phyloP scores from a whole-genome alignment of 2,797 vertebrate species.

The Paratrypauchen microcephalus region DNA sequence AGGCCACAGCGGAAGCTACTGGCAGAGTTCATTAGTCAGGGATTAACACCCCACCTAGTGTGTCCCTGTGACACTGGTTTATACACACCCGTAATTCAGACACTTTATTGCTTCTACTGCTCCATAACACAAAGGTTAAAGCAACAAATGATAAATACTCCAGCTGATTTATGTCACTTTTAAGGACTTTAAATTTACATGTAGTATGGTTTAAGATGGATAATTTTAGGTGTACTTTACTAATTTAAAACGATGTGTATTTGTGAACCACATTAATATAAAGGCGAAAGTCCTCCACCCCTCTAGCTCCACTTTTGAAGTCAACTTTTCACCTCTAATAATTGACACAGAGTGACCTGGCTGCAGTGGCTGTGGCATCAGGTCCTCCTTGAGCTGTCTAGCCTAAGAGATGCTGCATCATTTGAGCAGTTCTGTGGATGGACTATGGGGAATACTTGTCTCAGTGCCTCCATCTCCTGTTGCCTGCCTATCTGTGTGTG shows the following conservation, averaged over 20 bases:
- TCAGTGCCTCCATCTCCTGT: conserved; percentile 28
- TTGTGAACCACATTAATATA: not conserved
- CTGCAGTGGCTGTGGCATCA: conserved; percentile 56
- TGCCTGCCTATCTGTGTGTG: conserved; percentile 27
- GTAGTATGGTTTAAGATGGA: not conserved
- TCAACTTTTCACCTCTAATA: conserved; percentile 56
- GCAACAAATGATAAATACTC: not conserved
- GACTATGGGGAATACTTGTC: conserved; percentile 66
- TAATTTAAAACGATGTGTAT: not conserved
- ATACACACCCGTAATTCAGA: conserved; percentile 60
- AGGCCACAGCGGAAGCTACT: conserved; percentile 58
- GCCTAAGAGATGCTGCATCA: conserved; percentile 54
- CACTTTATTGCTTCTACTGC: conserved; percentile 34
- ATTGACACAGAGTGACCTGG: conserved; percentile 49
- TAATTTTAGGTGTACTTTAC: not conserved
- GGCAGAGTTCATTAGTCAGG: conserved; percentile 79
- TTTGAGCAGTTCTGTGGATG: conserved; percentile 63
- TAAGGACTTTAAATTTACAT: not conserved
- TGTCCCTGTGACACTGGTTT: conserved; percentile 64
- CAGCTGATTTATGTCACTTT: not conserved
- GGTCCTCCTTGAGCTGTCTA: conserved; percentile 51
- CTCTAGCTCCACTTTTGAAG: conserved; percentile 41
- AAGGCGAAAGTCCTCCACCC: conserved; percentile 5
- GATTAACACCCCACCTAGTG: conserved; percentile 73
- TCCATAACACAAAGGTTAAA: not conserved